phyloP scores from a whole-genome alignment of 2,113 vertebrate species.

The Zosterops hypoxanthus region DNA sequence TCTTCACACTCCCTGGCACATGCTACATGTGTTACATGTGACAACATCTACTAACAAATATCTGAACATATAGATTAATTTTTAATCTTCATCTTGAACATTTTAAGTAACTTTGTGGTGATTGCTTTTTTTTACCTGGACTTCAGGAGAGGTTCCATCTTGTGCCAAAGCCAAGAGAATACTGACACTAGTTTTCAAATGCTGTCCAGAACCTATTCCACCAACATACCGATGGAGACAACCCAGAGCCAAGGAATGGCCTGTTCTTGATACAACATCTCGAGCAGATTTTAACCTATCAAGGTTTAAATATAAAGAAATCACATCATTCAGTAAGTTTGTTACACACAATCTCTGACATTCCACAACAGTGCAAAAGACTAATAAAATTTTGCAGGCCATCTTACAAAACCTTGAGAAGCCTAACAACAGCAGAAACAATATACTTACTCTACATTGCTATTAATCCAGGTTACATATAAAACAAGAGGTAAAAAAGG shows the following conservation, averaged over 20 bases:
- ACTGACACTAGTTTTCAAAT: slow-evolving; percentile 98
- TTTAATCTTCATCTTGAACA: neutral
- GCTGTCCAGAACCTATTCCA: slow-evolving; percentile 98
- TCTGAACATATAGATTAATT: neutral
- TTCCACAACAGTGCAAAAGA: neutral
- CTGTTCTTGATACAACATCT: slow-evolving; percentile 96
- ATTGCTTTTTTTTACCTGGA: slow-evolving; percentile 82
- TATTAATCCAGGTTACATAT: neutral
- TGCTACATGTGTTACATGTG: neutral
- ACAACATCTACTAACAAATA: neutral
- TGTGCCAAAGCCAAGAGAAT: slow-evolving; percentile 96
- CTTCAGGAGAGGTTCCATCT: slow-evolving; percentile 95
- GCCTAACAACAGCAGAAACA: neutral
- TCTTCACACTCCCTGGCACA: neutral
- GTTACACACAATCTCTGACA: neutral
- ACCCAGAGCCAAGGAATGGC: slow-evolving; percentile 95
- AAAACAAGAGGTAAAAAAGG: neutral
- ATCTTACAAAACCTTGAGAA: neutral
- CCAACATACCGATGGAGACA: slow-evolving; percentile 98
- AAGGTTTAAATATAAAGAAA: neutral
- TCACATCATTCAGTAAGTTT: neutral
- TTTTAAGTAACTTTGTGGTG: neutral
- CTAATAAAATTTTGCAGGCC: neutral
- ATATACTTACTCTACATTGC: neutral
- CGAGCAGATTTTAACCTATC: slow-evolving; percentile 94